phyloP scores from a whole-genome alignment of 1,140 invertebrate genomes.

The Papilio machaon region DNA sequence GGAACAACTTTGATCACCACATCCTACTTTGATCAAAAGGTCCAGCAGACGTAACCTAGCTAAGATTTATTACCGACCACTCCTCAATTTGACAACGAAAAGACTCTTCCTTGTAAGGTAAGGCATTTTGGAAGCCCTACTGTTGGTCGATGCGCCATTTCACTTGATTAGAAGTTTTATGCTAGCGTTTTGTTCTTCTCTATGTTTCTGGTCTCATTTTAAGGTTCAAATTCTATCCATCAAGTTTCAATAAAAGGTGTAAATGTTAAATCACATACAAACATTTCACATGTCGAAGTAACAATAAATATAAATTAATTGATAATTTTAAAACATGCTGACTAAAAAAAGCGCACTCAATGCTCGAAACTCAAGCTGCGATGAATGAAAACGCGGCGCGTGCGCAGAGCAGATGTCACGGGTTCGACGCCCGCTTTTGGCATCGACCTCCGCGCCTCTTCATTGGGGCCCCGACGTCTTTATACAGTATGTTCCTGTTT shows the following conservation, averaged over 20 bases:
- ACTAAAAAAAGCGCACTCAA: constrained; percentile 35
- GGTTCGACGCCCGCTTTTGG: constrained; percentile 73
- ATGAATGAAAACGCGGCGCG: constrained; percentile 56
- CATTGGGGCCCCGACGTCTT: constrained; percentile 52
- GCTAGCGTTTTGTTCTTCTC: too few species aligned
- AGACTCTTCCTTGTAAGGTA: too few species aligned
- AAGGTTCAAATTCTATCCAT: background rate
- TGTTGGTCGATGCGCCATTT: too few species aligned
- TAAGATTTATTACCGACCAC: too few species aligned
- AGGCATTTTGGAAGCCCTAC: too few species aligned
- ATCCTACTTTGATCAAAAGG: too few species aligned
- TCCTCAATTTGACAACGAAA: too few species aligned
- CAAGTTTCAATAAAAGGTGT: background rate
- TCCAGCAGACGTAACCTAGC: too few species aligned
- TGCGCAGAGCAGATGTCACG: constrained; percentile 68
- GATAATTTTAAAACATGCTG: background rate
- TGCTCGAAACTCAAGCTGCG: too few species aligned
- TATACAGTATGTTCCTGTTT: constrained; percentile 52
- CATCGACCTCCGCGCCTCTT: constrained; percentile 56
- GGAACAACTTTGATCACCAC: too few species aligned
- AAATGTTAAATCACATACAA: background rate
- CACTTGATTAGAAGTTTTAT: too few species aligned
- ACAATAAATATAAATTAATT: constrained; percentile 1
- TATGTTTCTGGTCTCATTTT: too few species aligned
- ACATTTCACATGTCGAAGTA: background rate